A percentile compares a stretch with the other conserved stretches of the same genome.
phyloP scores from a whole-genome alignment of 2,113 vertebrate genomes.

The Rhinoptilus africanus region DNA sequence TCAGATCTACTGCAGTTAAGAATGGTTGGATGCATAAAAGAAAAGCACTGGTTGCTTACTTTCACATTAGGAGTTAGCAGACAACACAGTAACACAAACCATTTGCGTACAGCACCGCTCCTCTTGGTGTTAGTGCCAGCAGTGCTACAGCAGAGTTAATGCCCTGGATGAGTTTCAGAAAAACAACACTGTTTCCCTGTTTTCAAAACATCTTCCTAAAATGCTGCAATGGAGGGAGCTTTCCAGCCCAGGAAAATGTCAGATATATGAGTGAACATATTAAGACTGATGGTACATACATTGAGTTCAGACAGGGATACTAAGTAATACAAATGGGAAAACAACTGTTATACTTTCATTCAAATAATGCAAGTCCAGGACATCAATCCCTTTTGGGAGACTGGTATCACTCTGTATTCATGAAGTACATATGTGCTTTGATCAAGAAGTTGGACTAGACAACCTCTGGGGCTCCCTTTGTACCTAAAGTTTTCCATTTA shows the following conservation, averaged over 20 bases:
- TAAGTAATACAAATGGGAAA: conserved; percentile 16
- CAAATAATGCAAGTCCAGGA: not conserved
- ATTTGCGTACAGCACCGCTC: not conserved
- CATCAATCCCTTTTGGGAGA: not conserved
- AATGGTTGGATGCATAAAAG: not conserved
- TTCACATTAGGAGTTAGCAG: not conserved
- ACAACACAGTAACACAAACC: not conserved
- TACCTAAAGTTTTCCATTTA: not conserved
- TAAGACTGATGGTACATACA: not conserved
- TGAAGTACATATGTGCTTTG: not conserved
- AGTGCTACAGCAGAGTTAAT: not conserved
- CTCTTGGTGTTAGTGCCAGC: not conserved
- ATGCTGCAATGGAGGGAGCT: not conserved
- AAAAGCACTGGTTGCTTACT: not conserved
- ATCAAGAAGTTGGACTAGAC: not conserved
- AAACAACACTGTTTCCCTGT: not conserved
- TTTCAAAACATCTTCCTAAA: not conserved
- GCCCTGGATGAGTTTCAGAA: not conserved
- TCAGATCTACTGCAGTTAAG: not conserved
- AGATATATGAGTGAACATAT: not conserved
- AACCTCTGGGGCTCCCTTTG: not conserved
- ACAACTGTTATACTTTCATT: not conserved
- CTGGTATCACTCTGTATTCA: not conserved
- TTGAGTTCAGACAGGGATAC: not conserved
- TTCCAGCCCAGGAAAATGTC: not conserved